These are phyloP conservation scores for Sylvia borin DNA, from an alignment of 2,797 vertebrate species.

Conservation along the genomic window DNA sequence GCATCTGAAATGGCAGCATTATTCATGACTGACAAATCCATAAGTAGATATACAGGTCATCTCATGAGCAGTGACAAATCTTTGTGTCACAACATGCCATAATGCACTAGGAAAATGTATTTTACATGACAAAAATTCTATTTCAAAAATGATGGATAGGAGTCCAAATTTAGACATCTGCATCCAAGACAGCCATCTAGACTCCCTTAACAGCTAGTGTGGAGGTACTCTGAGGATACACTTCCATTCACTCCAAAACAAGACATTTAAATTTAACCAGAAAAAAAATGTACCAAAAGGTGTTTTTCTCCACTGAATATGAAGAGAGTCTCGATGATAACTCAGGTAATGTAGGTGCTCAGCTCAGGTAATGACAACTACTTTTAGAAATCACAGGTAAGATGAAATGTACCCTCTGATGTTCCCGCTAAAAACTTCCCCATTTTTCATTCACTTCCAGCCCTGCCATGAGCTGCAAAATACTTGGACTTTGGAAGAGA, in stretches of 20 bases:
- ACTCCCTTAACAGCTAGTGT: background rate
- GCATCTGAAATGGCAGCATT: background rate
- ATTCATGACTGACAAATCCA: background rate
- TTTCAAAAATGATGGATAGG: background rate
- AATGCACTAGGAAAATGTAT: slow-evolving; percentile 4
- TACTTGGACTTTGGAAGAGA: background rate
- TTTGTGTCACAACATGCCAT: slow-evolving; percentile 23
- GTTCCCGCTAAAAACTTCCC: background rate
- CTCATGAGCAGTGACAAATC: slow-evolving; percentile 9
- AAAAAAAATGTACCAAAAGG: background rate
- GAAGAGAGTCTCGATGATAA: background rate
- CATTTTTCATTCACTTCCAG: background rate
- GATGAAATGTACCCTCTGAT: background rate
- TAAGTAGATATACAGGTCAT: background rate
- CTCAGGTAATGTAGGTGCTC: background rate
- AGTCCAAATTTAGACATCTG: background rate
- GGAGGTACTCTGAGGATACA: background rate
- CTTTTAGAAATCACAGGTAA: background rate
- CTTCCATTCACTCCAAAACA: background rate
- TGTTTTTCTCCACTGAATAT: background rate
- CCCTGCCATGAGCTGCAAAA: background rate
- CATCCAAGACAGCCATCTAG: slow-evolving; percentile 6
- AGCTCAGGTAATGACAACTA: background rate
- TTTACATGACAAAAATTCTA: background rate
- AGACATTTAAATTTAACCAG: background rate